A percentile compares a stretch with the other conserved stretches of the same genome.
Evolutionary conservation across 2,113 vertebrate genomes (phyloP).

Genomic region (Ammodytes marinus): DNA sequence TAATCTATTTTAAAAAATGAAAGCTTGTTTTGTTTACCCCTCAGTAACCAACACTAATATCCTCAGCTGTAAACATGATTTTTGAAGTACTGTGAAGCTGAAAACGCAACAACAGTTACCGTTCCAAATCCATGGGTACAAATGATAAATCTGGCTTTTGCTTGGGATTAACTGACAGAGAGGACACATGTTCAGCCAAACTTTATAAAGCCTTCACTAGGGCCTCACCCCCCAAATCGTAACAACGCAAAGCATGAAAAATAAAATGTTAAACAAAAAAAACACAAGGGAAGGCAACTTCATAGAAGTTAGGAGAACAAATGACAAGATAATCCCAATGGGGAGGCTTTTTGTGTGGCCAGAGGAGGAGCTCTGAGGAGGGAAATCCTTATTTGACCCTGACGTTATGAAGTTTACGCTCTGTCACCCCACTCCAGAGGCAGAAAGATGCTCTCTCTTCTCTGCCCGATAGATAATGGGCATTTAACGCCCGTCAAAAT

Average conservation of each 20-base stretch:
- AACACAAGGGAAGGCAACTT: slow-evolving; percentile 85
- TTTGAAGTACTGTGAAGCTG: slow-evolving; percentile 23
- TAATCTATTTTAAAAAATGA: neutral
- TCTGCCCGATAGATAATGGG: slow-evolving; percentile 3
- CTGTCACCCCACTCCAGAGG: slow-evolving; percentile 25
- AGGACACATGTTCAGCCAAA: neutral
- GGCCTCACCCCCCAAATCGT: slow-evolving; percentile 57
- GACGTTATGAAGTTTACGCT: slow-evolving; percentile 15
- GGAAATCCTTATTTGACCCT: slow-evolving; percentile 47
- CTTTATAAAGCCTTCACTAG: slow-evolving; percentile 21
- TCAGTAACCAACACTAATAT: slow-evolving; percentile 17
- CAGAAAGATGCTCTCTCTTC: slow-evolving; percentile 18
- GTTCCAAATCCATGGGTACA: slow-evolving; percentile 1
- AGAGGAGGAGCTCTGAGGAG: slow-evolving; percentile 74
- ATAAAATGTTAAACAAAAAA: slow-evolving; percentile 58
- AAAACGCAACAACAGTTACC: slow-evolving; percentile 28
- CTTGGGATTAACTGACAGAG: slow-evolving; percentile 14
- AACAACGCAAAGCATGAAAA: slow-evolving; percentile 79
- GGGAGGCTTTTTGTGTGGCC: slow-evolving; percentile 79
- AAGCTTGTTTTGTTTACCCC: neutral
- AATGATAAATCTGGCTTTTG: neutral
- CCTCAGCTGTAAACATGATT: slow-evolving; percentile 53
- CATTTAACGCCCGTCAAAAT: neutral
- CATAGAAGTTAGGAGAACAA: slow-evolving; percentile 88
- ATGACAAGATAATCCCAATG: slow-evolving; percentile 83